Evolutionary conservation across 2,113 vertebrate genomes (phyloP), one percentile per base, ranked within the genome.

Genomic region (rabbit (Oryctolagus cuniculus)): DNA sequence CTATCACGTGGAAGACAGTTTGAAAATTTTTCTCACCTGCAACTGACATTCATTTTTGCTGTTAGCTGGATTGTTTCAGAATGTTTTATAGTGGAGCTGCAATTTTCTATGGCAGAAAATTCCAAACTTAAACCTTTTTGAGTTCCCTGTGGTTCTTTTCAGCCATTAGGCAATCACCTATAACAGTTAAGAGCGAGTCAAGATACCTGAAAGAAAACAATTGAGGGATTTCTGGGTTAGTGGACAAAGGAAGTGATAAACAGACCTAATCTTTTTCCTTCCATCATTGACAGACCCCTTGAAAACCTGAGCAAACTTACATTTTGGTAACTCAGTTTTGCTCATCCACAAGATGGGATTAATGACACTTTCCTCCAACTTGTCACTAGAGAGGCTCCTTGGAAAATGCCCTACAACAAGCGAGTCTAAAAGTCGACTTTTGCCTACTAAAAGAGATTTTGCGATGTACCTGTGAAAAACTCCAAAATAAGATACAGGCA

Each of bases 351-450:
- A 96, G 93, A 93, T 87, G 78, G 38, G 66, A 70, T 74, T 74
- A 69, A 96, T 95, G 82, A 77, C 16, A 83, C 10, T 51, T 90
- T 22, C 17, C 21, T 89, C 70, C 75, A 82, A 79, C 51, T 78
- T 95, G 29, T 31, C 38, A 93, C 3, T n/a, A n/a, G n/a, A n/a
- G n/a, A n/a, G 2, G 44, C 86, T 94, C 44, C 90, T 58, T 53
- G 38, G 58, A 63, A 80, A 82, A 75, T 8, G 77, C 38, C 61
- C 72, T 91, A 53, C 73, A 63, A 63, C 29, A 84, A 80, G 9
- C 53, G 51, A 94, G 5, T 90, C 91, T 91, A 93, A 70, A 96
- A 94, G 78, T 85, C 80, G 73, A 77, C 80, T 75, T 61, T 22
- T 82, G 74, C 49, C 69, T 78, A 90, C 67, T n/a, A 66, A 94